Base-by-base conservation (phyloP, 2,113 vertebrate genomes). In the Varanus komodoensis region DNA sequence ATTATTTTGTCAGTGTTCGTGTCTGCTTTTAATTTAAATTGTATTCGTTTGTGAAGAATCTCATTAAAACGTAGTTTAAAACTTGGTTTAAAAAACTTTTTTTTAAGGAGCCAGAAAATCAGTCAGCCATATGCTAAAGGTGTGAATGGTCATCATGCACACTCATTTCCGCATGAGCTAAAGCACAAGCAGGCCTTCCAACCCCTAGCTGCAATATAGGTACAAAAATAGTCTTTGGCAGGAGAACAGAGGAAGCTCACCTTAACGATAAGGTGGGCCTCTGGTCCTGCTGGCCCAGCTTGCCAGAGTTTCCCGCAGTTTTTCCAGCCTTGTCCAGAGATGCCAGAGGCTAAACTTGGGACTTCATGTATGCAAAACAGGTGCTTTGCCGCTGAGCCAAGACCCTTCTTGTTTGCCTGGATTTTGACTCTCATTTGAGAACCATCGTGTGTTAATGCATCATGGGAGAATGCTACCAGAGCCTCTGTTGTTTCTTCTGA, bases 1-100 rank as follows among this genome's bases (percentile, higher is more conserved):
- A 54, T 38, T 54, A 54, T 68, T 69, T 44, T 44, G 71, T 27
- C n/a, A 15, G n/a, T 75, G 29, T 87, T 80, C 32, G 52, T 52
- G 86, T 32, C 34, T 87, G 86, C 6, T 52, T 71, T 34, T 71
- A 71, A 88, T 88, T 81, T 48, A 12, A 14, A n/a, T n/a, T 87
- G 74, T 48, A 12, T 64, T 81, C 6, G 3, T 87, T 81, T 80
- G n/a, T 64, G n/a, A 29, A 29, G 50, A n/a, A 14, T 25, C 3
- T 79, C 25, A 29, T 67, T 48, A 15, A 61, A 61, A 61, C 12
- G 14, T 15, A 11, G 57, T 61, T 61, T 61, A 2, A 64, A 64
- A 19, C 15, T 64, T 21, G 17, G 15, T 64, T 64, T 64, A 2
- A 64, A 21, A 64, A 64, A 3, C 3, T 19, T 61, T 61, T 61